These are phyloP conservation scores for Benitochromis conjunctus DNA, from an alignment of 2,113 vertebrate species.

Conservation along the genomic window DNA sequence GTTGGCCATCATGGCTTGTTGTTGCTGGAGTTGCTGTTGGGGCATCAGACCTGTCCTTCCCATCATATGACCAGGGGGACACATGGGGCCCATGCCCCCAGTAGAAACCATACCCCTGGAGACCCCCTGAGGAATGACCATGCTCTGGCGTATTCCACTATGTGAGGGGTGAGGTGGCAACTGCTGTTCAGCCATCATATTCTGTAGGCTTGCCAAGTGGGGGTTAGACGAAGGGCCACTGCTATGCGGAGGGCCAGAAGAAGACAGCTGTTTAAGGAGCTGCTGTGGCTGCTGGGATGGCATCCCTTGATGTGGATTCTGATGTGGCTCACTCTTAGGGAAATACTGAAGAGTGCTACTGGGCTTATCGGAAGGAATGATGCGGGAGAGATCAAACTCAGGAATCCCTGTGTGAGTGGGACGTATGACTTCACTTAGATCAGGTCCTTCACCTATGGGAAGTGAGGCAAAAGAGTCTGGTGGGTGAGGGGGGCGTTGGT, in stretches of 20 bases:
- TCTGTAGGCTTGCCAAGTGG: constrained; percentile 95
- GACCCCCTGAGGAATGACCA: constrained; percentile 73
- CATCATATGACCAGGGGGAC: constrained; percentile 90
- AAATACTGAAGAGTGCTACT: constrained; percentile 99
- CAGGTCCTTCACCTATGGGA: constrained; percentile 83
- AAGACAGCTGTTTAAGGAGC: constrained; percentile 74
- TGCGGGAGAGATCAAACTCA: constrained; percentile 94
- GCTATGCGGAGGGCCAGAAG: constrained; percentile 55
- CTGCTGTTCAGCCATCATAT: constrained; percentile 96
- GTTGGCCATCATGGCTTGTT: constrained; percentile 84
- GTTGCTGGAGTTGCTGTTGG: constrained; percentile 70
- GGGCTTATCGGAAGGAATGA: constrained; percentile 97
- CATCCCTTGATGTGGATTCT: constrained; percentile 62
- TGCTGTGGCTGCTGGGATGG: constrained; percentile 65
- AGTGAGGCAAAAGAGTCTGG: constrained; percentile 76
- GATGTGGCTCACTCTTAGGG: constrained; percentile 83
- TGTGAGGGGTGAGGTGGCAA: constrained; percentile 74
- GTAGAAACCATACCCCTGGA: constrained; percentile 75
- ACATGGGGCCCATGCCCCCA: constrained; percentile 81
- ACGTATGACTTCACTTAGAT: constrained; percentile 95
- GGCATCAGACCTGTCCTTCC: constrained; percentile 89
- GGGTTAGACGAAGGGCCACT: constrained; percentile 82
- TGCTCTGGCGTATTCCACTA: constrained; percentile 73
- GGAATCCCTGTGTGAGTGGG: constrained; percentile 91
- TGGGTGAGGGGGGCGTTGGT: constrained; percentile 63